A percentile compares a stretch with the other conserved stretches of the same genome.
phyloP scores from a whole-genome alignment of 1,140 invertebrate species.

The Zaprionus nigranus region DNA sequence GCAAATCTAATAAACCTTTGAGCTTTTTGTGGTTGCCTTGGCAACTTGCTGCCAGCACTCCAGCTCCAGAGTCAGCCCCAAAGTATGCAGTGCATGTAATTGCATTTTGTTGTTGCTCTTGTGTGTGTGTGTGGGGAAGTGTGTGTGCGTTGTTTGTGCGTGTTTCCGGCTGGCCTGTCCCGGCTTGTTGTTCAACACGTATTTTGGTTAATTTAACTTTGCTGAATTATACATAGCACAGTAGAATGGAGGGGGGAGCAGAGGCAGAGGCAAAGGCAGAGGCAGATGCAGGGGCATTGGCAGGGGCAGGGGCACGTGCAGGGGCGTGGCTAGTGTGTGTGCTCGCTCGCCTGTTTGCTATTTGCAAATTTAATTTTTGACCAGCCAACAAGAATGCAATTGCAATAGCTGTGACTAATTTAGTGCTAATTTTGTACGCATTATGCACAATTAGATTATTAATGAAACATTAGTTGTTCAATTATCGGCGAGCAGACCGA shows the following conservation, averaged over 20 bases:
- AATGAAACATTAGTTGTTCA: constrained; percentile 78
- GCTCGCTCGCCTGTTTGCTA: constrained; percentile 30
- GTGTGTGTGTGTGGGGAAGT: constrained; percentile 31
- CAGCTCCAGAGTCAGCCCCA: constrained; percentile 47
- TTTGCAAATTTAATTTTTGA: constrained; percentile 71
- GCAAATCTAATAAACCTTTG: constrained; percentile 82
- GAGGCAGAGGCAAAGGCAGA: neutral
- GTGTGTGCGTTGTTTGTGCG: constrained; percentile 24
- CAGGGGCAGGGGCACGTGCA: neutral
- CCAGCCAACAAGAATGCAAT: constrained; percentile 50
- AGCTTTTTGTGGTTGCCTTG: constrained; percentile 65
- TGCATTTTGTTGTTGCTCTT: constrained; percentile 60
- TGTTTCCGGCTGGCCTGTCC: constrained; percentile 47
- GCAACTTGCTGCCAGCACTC: constrained; percentile 40
- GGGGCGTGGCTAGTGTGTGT: neutral
- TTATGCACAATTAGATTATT: constrained; percentile 82
- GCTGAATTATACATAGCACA: constrained; percentile 67
- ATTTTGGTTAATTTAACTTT: constrained; percentile 83
- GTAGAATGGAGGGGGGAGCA: constrained; percentile 8
- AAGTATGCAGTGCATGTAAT: constrained; percentile 76
- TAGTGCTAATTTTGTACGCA: constrained; percentile 78
- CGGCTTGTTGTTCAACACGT: constrained; percentile 61
- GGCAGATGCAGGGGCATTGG: constrained; percentile 1
- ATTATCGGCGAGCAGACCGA: constrained; percentile 60
- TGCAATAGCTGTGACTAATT: constrained; percentile 68